Evolutionary conservation across 2,113 vertebrate species (phyloP), one percentile per base, ranked within the genome.

Genomic region (Opisthocomus hoazin): DNA sequence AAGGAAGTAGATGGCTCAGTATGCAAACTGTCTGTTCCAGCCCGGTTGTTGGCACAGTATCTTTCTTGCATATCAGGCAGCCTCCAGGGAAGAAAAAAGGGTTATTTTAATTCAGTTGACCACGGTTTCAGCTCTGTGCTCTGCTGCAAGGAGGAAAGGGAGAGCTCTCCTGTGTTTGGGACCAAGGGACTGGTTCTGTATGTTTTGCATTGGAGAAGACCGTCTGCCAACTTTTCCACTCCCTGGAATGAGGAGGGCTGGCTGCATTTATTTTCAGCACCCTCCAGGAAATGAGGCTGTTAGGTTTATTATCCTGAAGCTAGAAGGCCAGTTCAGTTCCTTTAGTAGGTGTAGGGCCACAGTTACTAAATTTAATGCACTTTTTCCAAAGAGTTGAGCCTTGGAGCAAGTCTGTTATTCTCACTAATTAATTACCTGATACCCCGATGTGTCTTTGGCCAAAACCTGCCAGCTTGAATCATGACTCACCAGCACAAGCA

Each of bases 221-320:
- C 3, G 2, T 61, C 71, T 84, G 89, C 84, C 87, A 95, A 39
- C 37, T 76, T 96, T 94, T 74, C 84, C 50, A 65, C 46, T 80
- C 64, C 36, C 53, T 92, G 84, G 73, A 97, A 94, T 2, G 6
- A 87, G 70, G 19, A 4, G 21, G 24, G 21, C 70, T 63, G 66
- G 50, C 45, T 93, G 77, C 39, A 50, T 84, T 95, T 95, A 92
- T 96, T 94, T 97, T 85, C 77, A 92, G 84, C 46, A 27, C n/a
- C 29, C n/a, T 93, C 26, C 87, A 80, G 94, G 93, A 96, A 96
- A 94, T 66, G n/a, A 91, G 70, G n/a, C 66, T 87, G 57, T 73
- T 92, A 66, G 41, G 50, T 94, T 93, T 92, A 89, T 96, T 84
- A 89, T 56, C n/a, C 57, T 77, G 70, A 79, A 93, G 61, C 50